Percentiles rank a stretch among this genome's conserved stretches.
Conservation (phyloP, 2,113 vertebrate genomes). For the Aldabrachelys gigantea region DNA sequence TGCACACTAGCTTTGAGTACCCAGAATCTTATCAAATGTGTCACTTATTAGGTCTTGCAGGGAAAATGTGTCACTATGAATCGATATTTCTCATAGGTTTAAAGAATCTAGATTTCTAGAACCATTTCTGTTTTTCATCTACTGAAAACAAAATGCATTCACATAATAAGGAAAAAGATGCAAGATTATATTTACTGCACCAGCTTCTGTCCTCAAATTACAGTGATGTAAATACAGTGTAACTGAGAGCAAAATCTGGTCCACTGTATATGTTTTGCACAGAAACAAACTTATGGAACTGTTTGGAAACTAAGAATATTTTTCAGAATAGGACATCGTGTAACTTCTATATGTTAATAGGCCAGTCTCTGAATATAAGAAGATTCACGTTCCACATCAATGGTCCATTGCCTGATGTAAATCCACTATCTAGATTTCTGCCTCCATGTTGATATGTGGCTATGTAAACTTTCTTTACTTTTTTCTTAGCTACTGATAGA, state of each 20-base stretch:
- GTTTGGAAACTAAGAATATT: background rate
- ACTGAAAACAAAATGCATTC: conserved; percentile 36
- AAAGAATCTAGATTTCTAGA: conserved; percentile 43
- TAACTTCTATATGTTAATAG: background rate
- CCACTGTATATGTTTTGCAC: background rate
- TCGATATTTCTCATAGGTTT: conserved; percentile 27
- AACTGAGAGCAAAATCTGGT: background rate
- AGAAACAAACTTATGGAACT: background rate
- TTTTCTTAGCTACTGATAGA: background rate
- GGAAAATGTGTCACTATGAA: conserved; percentile 5
- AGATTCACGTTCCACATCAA: background rate
- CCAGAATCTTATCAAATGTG: conserved; percentile 4
- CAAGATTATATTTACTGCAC: background rate
- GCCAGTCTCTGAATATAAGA: background rate
- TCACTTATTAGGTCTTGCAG: conserved; percentile 4
- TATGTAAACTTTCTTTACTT: background rate
- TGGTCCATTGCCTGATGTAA: background rate
- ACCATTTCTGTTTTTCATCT: background rate
- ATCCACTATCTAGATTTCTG: background rate
- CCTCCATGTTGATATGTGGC: background rate
- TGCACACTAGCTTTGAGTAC: background rate
- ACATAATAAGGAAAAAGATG: background rate
- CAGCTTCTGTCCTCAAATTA: background rate
- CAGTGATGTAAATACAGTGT: background rate
- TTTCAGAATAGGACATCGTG: background rate